Conservation (phyloP, 2,797 vertebrate species). For the Florisuga fusca region DNA sequence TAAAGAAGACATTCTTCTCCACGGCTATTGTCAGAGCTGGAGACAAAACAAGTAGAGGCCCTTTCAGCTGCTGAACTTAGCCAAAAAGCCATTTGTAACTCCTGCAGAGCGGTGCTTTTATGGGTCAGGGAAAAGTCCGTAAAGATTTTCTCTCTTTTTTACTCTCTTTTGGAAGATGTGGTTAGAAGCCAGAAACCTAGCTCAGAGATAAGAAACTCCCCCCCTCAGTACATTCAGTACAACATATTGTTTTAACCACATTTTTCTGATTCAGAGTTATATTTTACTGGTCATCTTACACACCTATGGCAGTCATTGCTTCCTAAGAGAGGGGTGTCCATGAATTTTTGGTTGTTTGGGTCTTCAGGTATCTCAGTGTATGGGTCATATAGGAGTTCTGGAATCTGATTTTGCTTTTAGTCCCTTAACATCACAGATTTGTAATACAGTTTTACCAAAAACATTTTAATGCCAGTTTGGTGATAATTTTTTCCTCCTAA, state of each 20-base stretch:
- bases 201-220: constrained; percentile 15
- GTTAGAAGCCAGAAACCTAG: constrained; percentile 10
- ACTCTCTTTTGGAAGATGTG: constrained; percentile 25
- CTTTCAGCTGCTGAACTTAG: constrained; percentile 68
- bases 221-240: background rate
- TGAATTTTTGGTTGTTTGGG: background rate
- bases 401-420: background rate
- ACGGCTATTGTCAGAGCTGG: constrained; percentile 61
- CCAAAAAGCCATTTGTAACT: constrained; percentile 71
- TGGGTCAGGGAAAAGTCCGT: constrained; percentile 53
- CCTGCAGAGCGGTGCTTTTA: constrained; percentile 58
- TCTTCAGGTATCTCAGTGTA: background rate
- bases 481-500: background rate
- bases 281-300: background rate
- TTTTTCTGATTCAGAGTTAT: background rate
- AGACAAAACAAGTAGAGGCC: constrained; percentile 65
- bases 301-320: background rate
- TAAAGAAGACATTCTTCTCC: constrained; percentile 71
- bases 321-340: background rate
- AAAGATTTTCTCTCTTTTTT: constrained; percentile 57
- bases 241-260: background rate
- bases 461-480: background rate
- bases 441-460: background rate
- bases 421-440: background rate
- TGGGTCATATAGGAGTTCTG: background rate